These are phyloP conservation scores for Pheosia gnoma DNA, from an alignment of 2,888 invertebrate species.

Conservation along the genomic window DNA sequence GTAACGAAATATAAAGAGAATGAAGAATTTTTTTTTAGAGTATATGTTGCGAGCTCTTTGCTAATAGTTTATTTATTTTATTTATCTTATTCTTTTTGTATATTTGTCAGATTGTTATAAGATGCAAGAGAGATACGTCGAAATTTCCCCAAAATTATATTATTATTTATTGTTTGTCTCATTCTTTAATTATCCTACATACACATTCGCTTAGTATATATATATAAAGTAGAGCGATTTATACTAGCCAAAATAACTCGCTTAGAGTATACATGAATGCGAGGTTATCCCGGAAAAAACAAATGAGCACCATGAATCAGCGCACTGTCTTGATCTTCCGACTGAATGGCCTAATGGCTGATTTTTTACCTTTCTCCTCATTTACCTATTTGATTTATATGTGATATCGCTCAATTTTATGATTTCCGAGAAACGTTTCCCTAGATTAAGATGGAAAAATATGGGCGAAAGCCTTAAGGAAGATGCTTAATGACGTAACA, in stretches of 20 bases:
- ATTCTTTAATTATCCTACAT: too few species aligned
- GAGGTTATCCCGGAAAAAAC: constrained; percentile 32
- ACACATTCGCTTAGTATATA: too few species aligned
- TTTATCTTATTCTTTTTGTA: too few species aligned
- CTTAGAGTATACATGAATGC: constrained; percentile 4
- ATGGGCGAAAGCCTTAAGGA: constrained; percentile 19
- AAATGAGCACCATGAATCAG: constrained; percentile 68
- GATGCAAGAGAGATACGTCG: too few species aligned
- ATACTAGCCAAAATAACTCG: neutral
- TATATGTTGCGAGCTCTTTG: too few species aligned
- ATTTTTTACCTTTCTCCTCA: constrained; percentile 66
- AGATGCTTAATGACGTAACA: constrained; percentile 43
- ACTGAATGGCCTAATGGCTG: constrained; percentile 68
- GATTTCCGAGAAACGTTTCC: constrained; percentile 42
- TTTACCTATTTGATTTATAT: constrained; percentile 72
- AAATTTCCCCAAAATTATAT: too few species aligned
- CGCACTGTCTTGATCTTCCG: constrained; percentile 68
- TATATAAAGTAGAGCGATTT: too few species aligned
- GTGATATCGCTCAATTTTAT: constrained; percentile 64
- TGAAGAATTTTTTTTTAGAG: too few species aligned
- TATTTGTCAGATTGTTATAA: too few species aligned
- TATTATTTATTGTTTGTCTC: too few species aligned
- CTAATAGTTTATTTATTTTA: too few species aligned
- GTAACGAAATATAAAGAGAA: too few species aligned
- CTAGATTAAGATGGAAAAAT: constrained; percentile 32